Evolutionary conservation across 1,140 invertebrate species (phyloP), one percentile per base, ranked within the genome.

Genomic region (Lethocerus indicus): DNA sequence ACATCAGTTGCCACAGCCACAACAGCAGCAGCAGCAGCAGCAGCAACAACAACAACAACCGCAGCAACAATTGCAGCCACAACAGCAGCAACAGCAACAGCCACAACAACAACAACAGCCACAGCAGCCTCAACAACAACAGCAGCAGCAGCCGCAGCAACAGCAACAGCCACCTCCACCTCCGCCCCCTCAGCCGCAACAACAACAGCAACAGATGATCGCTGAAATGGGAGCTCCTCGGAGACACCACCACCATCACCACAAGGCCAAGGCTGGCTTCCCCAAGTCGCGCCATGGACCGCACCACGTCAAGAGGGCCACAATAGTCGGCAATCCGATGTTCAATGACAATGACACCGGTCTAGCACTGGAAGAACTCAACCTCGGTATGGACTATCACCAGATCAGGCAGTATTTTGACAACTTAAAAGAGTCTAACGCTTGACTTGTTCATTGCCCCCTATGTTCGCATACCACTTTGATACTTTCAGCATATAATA

Each of bases 401-500:
- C 86, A 94, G 71, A 86, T 96, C 62, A 89, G 93, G 84, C 83
- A 91, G 60, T 93, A 95, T 69, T 94, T 96, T 73, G 87, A 93
- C 67, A 94, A 91, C 72, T 72, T 96, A 59, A 95, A 95, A 74
- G 91, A 82, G 67, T 77, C 76, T 2, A 78, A 71, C 58, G 74
- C 74, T 54, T 61, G 54, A 57, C 54, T 54, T 35, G 36, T 32
- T 16, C 25, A n/a, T n/a, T n/a, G n/a, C n/a, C n/a, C n/a, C n/a
- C n/a, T n/a, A n/a, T n/a, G n/a, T n/a, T n/a, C n/a, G n/a, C n/a
- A n/a, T n/a, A n/a, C n/a, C n/a, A n/a, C n/a, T n/a, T n/a, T n/a
- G n/a, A n/a, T n/a, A n/a, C n/a, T n/a, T n/a, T n/a, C n/a, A n/a
- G n/a, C n/a, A n/a, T n/a, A n/a, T n/a, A n/a, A n/a, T n/a, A n/a